Conservation (phyloP, 2,113 vertebrate genomes). For the Eretmochelys imbricata region DNA sequence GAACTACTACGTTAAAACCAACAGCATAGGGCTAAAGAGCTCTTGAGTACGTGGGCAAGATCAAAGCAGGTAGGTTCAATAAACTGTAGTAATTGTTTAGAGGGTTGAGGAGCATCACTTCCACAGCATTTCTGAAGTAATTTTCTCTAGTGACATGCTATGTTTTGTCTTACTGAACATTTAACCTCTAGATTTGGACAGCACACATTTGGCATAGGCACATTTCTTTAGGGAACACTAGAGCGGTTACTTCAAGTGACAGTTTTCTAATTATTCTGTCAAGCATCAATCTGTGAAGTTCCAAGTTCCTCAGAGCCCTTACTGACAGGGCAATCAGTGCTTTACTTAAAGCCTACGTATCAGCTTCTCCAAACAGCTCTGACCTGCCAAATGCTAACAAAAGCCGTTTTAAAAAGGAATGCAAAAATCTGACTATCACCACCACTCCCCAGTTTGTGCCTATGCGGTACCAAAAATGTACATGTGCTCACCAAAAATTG, state of each 20-base stretch:
- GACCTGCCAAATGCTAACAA: slow-evolving; percentile 44
- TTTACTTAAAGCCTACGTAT: slow-evolving; percentile 79
- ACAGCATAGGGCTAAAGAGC: slow-evolving; percentile 1
- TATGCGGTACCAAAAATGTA: not conserved
- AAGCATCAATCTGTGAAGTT: slow-evolving; percentile 95
- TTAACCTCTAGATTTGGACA: slow-evolving; percentile 82
- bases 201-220: slow-evolving; percentile 69
- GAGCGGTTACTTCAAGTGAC: slow-evolving; percentile 92
- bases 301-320: slow-evolving; percentile 84
- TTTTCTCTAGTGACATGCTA: slow-evolving; percentile 79
- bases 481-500: not conserved
- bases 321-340: slow-evolving; percentile 97
- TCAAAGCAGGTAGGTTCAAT: slow-evolving; percentile 51
- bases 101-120: slow-evolving; percentile 62
- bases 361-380: slow-evolving; percentile 18
- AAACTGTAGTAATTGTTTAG: slow-evolving; percentile 48
- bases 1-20: slow-evolving; percentile 27
- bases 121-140: slow-evolving; percentile 65
- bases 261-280: slow-evolving; percentile 99
- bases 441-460: not conserved
- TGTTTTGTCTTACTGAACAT: slow-evolving; percentile 85
- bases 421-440: slow-evolving; percentile 19
- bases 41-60: slow-evolving; percentile 23
- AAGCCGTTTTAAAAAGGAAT: not conserved
- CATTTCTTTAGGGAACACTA: slow-evolving; percentile 86